Base-by-base conservation (phyloP, 2,797 vertebrate genomes). In the Melanotaenia trifasciata region DNA sequence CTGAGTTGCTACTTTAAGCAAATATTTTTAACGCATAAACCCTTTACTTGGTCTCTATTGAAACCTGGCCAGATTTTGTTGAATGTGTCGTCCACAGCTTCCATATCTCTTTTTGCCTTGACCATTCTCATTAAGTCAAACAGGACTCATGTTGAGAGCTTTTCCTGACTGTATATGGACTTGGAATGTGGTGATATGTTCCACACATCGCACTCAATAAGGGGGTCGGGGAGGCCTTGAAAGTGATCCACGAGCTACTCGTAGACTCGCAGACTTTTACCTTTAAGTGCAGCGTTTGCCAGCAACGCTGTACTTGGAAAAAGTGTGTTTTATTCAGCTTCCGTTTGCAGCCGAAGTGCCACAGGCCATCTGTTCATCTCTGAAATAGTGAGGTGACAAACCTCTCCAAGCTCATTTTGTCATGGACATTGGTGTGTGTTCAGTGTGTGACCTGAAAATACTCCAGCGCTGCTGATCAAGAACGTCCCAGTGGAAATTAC, bases 131-230 rank as follows among this genome's bases (percentile, higher is more conserved):
- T 85, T 40, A 74, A 81, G 63, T 60, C 76, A 85, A 87, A 86
- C 88, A 81, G 58, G 47, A 70, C 53, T 83, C 50, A 36, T 54
- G 67, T 71, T 32, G 5, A 24, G 73, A 67, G 13, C 67, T 78
- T 83, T 88, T 76, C 65, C 81, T 74, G 75, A 83, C 87, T 93
- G 26, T 88, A 87, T 76, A 86, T 84, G 87, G 87, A 70, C 81
- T 70, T 90, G 90, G 87, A 89, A 87, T 90, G 83, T 73, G 64
- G 70, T 65, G 71, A 79, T 89, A 84, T 86, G 60, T 78, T 74
- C 62, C 69, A 69, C 70, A 76, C 80, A 56, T 77, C 16, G 62
- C 56, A 62, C 66, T 84, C 67, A 61, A 66, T 22, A 14, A 12
- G 32, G 40, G 58, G 60, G 60, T 14, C 5, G 30, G 35, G 47